phyloP scores from a whole-genome alignment of 2,888 invertebrate genomes.

The Microctonus hyperodae region DNA sequence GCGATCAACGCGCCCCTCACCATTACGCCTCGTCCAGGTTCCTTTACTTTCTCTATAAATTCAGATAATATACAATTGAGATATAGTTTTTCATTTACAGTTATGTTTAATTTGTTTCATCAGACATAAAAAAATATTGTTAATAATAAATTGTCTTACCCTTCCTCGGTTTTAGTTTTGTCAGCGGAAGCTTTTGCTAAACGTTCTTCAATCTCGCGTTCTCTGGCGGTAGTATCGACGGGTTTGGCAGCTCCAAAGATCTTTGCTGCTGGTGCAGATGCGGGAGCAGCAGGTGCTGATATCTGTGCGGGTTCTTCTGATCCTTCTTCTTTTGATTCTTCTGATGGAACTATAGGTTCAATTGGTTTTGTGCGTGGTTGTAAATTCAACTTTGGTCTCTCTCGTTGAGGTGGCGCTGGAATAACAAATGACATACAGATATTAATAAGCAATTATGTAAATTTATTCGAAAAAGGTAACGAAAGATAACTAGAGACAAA shows the following conservation, averaged over 20 bases:
- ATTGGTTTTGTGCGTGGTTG: conserved; percentile 82
- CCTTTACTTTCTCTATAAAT: conserved; percentile 35
- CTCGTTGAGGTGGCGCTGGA: conserved; percentile 63
- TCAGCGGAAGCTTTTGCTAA: conserved; percentile 67
- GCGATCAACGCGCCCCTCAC: conserved; percentile 55
- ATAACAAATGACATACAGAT: not conserved
- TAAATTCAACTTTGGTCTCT: conserved; percentile 81
- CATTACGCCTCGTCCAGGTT: conserved; percentile 56
- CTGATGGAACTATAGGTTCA: conserved; percentile 59
- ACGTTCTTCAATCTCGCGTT: conserved; percentile 90
- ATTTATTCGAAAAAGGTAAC: not conserved
- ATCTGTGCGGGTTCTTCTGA: conserved; percentile 47
- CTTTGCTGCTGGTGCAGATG: conserved; percentile 71
- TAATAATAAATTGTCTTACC: conserved; percentile 12
- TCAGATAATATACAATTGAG: not conserved
- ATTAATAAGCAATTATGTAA: not conserved
- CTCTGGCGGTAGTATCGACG: conserved; percentile 90
- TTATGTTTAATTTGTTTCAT: not conserved
- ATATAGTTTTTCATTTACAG: no score
- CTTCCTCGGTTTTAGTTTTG: conserved; percentile 52
- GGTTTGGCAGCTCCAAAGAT: conserved; percentile 96
- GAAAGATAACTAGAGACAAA: not conserved
- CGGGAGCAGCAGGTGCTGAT: conserved; percentile 57
- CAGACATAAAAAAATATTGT: not conserved
- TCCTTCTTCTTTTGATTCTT: conserved; percentile 38